Evolutionary conservation across 2,888 invertebrate species (phyloP), one percentile per base, ranked within the genome.

Genomic region (Netelia inedita): DNA sequence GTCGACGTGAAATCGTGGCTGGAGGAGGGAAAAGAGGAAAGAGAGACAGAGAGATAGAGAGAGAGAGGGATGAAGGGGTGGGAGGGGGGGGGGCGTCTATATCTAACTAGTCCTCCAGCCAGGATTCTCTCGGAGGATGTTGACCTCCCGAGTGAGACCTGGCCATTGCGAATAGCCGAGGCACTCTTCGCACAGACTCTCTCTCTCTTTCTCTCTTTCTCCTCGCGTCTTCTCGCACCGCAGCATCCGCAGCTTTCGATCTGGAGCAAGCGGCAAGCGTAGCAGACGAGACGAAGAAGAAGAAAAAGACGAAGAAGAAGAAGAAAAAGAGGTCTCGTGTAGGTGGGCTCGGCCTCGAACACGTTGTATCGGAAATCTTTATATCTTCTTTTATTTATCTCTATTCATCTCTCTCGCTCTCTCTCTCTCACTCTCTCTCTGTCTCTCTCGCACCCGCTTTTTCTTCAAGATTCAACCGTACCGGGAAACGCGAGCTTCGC

Each of bases 71-170:
- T n/a, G n/a, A n/a, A 43, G 16, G n/a, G 71, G 73, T 19, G 61
- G 46, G 28, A 59, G 53, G 69, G 73, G 28, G 69, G 46, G n/a
- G 65, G 43, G 69, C 57, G 55, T 79, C 68, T 73, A 78, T 73
- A 78, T 78, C 73, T 78, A 81, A 84, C 81, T 81, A 81, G 84
- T 84, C 84, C 76, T 81, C 79, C 74, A 69, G 80, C 76, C 75
- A 84, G 80, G 80, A 84, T 72, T 84, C 80, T 59, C 80, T 73
- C 43, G 19, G 81, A 84, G 84, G 84, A 81, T 84, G 23, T 81
- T 84, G 81, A 84, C 81, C 84, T 81, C 78, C 23, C 21, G 53
- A 53, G 53, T 16, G 53, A 53, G 53, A 53, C 69, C 46, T 3
- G 55, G 79, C 55, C 68, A 63, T 79, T 74, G 79, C 79, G 57